phyloP scores from a whole-genome alignment of 2,888 invertebrate species.

The Pogonocherus hispidulus region DNA sequence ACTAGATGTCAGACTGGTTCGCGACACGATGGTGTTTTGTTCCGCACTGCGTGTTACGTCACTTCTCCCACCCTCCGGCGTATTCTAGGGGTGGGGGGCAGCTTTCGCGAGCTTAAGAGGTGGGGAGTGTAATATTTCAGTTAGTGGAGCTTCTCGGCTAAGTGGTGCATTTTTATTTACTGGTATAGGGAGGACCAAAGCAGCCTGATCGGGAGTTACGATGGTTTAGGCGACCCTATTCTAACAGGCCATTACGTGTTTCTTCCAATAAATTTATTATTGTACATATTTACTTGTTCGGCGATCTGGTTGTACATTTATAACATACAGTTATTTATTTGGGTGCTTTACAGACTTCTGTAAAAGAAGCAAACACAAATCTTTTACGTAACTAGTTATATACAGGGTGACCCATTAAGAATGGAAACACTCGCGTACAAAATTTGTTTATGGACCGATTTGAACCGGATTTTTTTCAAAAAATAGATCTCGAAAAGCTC shows the following conservation, averaged over 20 bases:
- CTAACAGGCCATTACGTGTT: not conserved
- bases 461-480: too few relatives aligned
- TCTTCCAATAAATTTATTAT: not conserved
- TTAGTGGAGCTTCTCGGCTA: slow-evolving; percentile 47
- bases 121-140: slow-evolving; percentile 40
- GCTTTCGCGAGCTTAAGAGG: slow-evolving; percentile 42
- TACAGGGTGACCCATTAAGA: too few relatives aligned
- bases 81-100: slow-evolving; percentile 42
- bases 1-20: slow-evolving; percentile 66
- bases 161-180: slow-evolving; percentile 44
- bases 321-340: too few relatives aligned
- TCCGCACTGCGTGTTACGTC: slow-evolving; percentile 69
- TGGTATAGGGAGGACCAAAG: slow-evolving; percentile 29
- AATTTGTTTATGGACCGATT: too few relatives aligned
- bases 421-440: too few relatives aligned
- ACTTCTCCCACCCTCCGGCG: slow-evolving; percentile 47
- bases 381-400: too few relatives aligned
- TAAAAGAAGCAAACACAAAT: too few relatives aligned
- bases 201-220: slow-evolving; percentile 5
- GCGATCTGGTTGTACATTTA: too few relatives aligned
- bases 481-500: too few relatives aligned
- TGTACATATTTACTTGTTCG: too few relatives aligned
- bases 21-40: slow-evolving; percentile 66
- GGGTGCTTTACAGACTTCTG: too few relatives aligned
- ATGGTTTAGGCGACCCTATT: not conserved